Evolutionary conservation across 2,888 invertebrate genomes (phyloP), one percentile per base, ranked within the genome.

Genomic region (Tricholauxania praeusta): DNA sequence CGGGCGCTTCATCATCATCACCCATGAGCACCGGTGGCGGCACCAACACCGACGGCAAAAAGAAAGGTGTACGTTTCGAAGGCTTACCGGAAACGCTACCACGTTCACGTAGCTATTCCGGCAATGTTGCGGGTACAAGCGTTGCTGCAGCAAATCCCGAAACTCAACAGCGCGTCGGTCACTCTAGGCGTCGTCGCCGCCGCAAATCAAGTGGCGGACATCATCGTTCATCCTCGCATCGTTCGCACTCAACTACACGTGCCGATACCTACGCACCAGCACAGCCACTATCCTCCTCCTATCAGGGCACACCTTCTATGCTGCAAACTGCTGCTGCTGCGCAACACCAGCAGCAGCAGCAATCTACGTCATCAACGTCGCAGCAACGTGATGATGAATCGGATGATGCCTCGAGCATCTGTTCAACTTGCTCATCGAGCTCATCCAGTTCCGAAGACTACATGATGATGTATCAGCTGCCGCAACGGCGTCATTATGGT

Each of bases 401-500:
- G 8, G 93, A 93, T 80, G 93, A 93, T 82, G 91, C 91, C 12
- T 92, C 91, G 78, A 94, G 95, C 84, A 93, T 94, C 82, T 97
- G 96, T 86, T 96, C 96, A 55, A 96, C 97, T 15, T 97, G 97
- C 78, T 96, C 95, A 0, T 96, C 95, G 0, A 92, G 92, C 57
- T 96, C 95, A 0, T 92, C 92, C 64, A 92, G 92, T 80, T 94
- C 95, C 39, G 95, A 95, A 17, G 96, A 96, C 69, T 96, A 96
- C 77, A 94, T 95, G 78, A 93, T 94, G 82, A 94, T 96, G 77
- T 96, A 96, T 86, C 93, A 95, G 75, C 88, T 96, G 80, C 96
- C 96, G 5, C 92, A 95, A 55, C 88, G 95, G 79, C 89, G 94
- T 73, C 94, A 94, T 67, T 95, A 95, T 84, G 95, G 95, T 71